Percentiles rank a stretch among this genome's conserved stretches.
phyloP scores from a whole-genome alignment of 2,888 invertebrate species.

The Scaptomyza cyrtandrae region DNA sequence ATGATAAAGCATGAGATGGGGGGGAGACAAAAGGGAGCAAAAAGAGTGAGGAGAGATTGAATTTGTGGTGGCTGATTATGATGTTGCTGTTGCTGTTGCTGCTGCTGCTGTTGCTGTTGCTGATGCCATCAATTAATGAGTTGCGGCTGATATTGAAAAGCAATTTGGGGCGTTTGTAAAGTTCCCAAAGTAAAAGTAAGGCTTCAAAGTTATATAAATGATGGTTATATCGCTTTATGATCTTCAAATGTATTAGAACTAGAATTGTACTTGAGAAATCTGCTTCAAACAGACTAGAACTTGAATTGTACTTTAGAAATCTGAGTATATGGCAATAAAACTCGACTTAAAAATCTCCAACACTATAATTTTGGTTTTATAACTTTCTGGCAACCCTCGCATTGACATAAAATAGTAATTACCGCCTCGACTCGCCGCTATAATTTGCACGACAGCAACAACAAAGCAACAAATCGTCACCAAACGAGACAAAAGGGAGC shows the following conservation, averaged over 20 bases:
- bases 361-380: no score
- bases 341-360: no score
- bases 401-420: slow-evolving; percentile 64
- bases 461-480: slow-evolving; percentile 51
- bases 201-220: no score
- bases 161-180: slow-evolving; percentile 13
- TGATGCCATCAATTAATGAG: slow-evolving; percentile 36
- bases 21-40: not conserved
- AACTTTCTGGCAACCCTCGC: slow-evolving; percentile 13
- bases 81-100: not conserved
- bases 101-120: not conserved
- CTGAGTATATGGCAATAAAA: no score
- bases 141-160: slow-evolving; percentile 18
- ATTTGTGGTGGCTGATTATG: not conserved
- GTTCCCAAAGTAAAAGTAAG: not conserved
- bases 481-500: slow-evolving; percentile 15
- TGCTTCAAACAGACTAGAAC: no score
- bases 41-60: not conserved
- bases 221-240: no score
- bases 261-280: no score
- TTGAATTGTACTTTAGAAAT: no score
- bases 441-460: slow-evolving; percentile 50
- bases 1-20: slow-evolving; percentile 28
- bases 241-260: no score
- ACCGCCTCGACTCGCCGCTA: slow-evolving; percentile 53